Conservation (phyloP, 2,113 vertebrate species). For the Ariopsis seemanni region DNA sequence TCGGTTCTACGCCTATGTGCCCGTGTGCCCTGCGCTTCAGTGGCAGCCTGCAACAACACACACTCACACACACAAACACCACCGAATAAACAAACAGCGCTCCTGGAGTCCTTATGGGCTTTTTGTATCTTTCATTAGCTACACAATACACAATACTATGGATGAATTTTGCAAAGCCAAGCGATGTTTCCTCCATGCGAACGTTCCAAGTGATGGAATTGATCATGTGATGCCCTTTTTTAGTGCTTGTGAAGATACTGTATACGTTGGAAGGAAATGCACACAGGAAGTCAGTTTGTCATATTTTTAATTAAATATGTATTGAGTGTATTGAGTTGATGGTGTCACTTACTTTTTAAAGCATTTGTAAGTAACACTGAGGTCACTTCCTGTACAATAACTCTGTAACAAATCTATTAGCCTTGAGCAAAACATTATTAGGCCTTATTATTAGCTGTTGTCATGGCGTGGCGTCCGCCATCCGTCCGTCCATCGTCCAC, state of each 20-base stretch:
- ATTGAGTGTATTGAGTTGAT: not conserved
- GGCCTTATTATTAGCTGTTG: too few relatives aligned
- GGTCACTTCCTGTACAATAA: too few relatives aligned
- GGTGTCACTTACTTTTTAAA: not conserved
- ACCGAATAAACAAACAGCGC: conserved; percentile 78
- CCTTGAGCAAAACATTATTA: too few relatives aligned
- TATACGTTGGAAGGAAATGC: not conserved
- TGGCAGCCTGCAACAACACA: conserved; percentile 56
- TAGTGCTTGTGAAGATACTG: not conserved
- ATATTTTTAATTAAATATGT: not conserved
- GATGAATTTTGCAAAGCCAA: conserved; percentile 47
- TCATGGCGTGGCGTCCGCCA: too few relatives aligned
- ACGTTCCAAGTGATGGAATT: conserved; percentile 13
- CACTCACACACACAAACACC: conserved; percentile 78
- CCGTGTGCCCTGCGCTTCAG: conserved; percentile 35
- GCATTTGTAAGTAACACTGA: not conserved
- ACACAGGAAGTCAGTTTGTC: not conserved
- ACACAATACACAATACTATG: conserved; percentile 60
- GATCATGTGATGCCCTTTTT: conserved; percentile 1
- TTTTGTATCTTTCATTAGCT: conserved; percentile 76
- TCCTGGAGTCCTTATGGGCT: conserved; percentile 67
- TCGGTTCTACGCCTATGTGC: conserved; percentile 43
- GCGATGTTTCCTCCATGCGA: conserved; percentile 52
- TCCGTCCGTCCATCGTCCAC: too few relatives aligned
- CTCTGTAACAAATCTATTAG: too few relatives aligned